Percentiles rank a stretch among this genome's conserved stretches.
These are phyloP conservation scores for Blastomussa wellsi DNA, from an alignment of 92 coral and sea anemone genomes.

Conservation along the genomic window DNA sequence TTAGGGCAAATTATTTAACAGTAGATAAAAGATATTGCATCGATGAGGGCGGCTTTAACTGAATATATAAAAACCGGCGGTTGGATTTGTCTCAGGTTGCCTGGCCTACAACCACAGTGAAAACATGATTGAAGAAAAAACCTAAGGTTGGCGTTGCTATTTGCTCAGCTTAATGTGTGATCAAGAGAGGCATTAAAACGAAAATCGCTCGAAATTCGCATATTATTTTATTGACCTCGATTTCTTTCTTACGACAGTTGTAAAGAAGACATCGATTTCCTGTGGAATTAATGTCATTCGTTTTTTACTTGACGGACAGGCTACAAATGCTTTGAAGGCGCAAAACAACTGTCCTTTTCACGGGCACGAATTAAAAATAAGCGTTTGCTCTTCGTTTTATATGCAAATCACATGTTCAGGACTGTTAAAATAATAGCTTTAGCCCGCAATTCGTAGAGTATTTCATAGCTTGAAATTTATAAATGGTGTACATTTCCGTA, in stretches of 20 bases:
- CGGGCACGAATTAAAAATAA: not conserved
- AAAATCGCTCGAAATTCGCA: not conserved
- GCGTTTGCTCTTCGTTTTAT: not conserved
- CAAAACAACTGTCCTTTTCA: not conserved
- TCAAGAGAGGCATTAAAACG: not conserved
- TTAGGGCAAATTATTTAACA: not conserved
- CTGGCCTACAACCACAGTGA: not conserved
- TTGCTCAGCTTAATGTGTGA: not conserved
- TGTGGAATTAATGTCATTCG: not conserved
- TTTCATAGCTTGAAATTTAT: not conserved
- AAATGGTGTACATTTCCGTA: not conserved
- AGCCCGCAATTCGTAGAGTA: not conserved
- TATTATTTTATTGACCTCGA: not conserved
- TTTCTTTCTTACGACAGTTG: not conserved
- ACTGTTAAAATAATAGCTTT: not conserved
- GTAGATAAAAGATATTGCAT: not conserved
- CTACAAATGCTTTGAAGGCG: not conserved
- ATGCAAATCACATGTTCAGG: not conserved
- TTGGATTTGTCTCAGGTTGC: not conserved
- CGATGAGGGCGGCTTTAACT: not conserved
- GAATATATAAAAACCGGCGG: not conserved
- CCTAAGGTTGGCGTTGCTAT: not conserved
- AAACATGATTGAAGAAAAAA: not conserved
- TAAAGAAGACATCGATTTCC: not conserved
- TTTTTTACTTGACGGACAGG: not conserved